Base-by-base conservation (phyloP, 1,140 invertebrate species). In the Drosophila parabipectinata region DNA sequence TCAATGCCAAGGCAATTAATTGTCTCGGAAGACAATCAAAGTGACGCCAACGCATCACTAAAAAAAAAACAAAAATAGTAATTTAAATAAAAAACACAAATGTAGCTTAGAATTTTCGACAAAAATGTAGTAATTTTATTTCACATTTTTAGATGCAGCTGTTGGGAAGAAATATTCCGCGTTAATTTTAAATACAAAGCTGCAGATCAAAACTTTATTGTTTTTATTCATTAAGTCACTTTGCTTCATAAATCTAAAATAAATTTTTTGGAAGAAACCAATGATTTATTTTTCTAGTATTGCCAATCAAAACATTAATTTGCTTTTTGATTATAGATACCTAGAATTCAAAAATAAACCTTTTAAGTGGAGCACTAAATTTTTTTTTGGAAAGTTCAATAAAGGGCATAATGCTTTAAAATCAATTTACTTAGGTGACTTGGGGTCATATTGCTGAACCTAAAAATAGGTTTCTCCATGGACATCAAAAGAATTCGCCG, bases 1-100 rank as follows among this genome's bases (percentile, higher is more conserved):
- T 88, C 83, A 88, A 88, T 87, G 83, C 54, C 79, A 79, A 66
- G 45, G 15, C 67, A 79, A 88, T 87, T 88, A 79, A 83, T 83
- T 88, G 24, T 67, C 76, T 32, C 51, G 59, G 61, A 79, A 67
- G 75, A 77, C 72, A 54, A 72, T 67, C 69, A 72, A 72, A 26
- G 54, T 26, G 50, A 74, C 72, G 53, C 60, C 72, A 75, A 75
- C 60, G 66, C 68, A 28, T 7, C 5, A 41, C 10, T 18, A 72
- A 57, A 50, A 60, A 52, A 4, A 50, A 61, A 52, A 4, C 24
- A 50, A 34, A 39, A 37, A 53, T 30, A 30, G 15, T 44, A 37
- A 51, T 37, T 47, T 37, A 37, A 45, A 10, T 14, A 26, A 56
- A 53, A 69, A 24, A 24, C 41, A 9, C 14, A 30, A 52, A 21